Conservation (phyloP, 2,888 invertebrate genomes). For the Tribolium freemani region DNA sequence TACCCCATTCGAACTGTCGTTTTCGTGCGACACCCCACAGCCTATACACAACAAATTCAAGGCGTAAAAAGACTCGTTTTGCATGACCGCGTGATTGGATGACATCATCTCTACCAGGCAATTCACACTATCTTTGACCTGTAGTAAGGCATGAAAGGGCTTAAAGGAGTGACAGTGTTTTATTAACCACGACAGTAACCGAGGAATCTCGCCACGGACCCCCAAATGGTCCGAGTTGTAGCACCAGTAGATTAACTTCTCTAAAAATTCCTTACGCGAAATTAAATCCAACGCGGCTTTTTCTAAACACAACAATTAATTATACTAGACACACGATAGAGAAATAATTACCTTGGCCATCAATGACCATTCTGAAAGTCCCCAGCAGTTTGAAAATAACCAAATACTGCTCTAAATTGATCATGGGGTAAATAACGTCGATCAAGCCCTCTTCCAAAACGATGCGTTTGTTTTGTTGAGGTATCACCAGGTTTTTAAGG, state of each 20-base stretch:
- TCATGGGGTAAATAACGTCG: conserved; percentile 79
- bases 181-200: conserved; percentile 84
- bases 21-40: conserved; percentile 43
- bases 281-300: conserved; percentile 79
- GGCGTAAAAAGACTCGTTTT: conserved; percentile 84
- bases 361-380: conserved; percentile 87
- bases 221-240: conserved; percentile 84
- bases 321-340: too few species aligned
- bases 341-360: conserved; percentile 77
- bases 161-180: conserved; percentile 75
- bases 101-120: conserved; percentile 86
- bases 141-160: conserved; percentile 64
- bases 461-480: conserved; percentile 80
- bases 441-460: conserved; percentile 82
- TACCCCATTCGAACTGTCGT: conserved; percentile 43
- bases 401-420: conserved; percentile 78
- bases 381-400: conserved; percentile 91
- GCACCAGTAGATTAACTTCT: conserved; percentile 82
- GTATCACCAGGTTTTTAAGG: conserved; percentile 82
- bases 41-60: conserved; percentile 74
- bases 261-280: conserved; percentile 74
- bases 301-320: conserved; percentile 68
- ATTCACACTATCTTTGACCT: conserved; percentile 79
- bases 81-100: conserved; percentile 89
- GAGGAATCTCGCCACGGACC: conserved; percentile 85